Percentiles rank a stretch among this genome's conserved stretches.
Conservation (phyloP, 2,113 vertebrate species). For the Hippocampus guttulatus region DNA sequence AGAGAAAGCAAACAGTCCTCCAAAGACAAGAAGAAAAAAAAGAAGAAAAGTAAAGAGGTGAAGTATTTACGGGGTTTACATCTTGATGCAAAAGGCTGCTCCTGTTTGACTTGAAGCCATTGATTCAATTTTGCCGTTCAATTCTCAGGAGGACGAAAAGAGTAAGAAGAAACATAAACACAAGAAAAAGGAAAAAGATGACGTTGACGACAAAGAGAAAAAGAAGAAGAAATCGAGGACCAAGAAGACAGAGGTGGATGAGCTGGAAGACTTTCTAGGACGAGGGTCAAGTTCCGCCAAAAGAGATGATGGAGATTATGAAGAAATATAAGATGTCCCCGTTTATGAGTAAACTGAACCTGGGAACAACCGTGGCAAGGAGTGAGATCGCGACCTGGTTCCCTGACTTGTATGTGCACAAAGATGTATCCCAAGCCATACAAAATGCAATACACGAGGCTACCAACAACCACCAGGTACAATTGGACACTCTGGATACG, state of each 20-base stretch:
- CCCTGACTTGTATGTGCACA: conserved; percentile 44
- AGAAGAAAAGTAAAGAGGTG: conserved; percentile 91
- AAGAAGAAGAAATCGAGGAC: conserved; percentile 74
- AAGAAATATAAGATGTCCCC: conserved; percentile 80
- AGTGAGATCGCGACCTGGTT: conserved; percentile 11
- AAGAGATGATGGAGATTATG: conserved; percentile 85
- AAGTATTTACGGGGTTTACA: not conserved
- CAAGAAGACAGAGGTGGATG: conserved; percentile 79
- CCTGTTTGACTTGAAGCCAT: not conserved
- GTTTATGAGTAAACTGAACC: not conserved
- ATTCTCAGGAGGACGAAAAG: conserved; percentile 84
- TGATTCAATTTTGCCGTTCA: not conserved
- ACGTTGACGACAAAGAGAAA: conserved; percentile 76
- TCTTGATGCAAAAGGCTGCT: not conserved
- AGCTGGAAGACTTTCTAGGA: conserved; percentile 90
- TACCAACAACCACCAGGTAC: conserved; percentile 26
- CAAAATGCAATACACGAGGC: conserved; percentile 33
- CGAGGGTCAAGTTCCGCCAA: conserved; percentile 65
- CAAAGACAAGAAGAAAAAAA: conserved; percentile 90
- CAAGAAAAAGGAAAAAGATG: conserved; percentile 83
- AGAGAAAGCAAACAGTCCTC: conserved; percentile 74
- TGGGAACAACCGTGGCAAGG: not conserved
- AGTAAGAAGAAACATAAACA: conserved; percentile 83
- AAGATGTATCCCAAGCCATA: conserved; percentile 62
- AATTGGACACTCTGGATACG: conserved; percentile 6